Evolutionary conservation across 2,113 vertebrate species (phyloP).

Genomic region (Nibea albiflora): DNA sequence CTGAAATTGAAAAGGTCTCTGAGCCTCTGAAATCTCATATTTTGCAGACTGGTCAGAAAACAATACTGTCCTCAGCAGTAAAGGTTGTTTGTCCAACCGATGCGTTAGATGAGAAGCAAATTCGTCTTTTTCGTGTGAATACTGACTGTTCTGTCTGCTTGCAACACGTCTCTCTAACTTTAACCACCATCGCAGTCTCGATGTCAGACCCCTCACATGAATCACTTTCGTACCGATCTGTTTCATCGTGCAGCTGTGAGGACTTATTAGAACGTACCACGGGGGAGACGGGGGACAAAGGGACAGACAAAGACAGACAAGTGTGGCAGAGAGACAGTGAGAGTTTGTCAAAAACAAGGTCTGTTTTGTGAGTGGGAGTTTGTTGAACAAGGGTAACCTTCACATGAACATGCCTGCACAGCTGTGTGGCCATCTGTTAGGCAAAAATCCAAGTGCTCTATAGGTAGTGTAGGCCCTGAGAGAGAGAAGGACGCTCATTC

Average conservation of each 20-base stretch:
- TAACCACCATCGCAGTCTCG: background rate
- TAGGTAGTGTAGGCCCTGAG: background rate
- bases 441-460: too few species aligned
- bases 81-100: background rate
- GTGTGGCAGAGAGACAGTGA: background rate
- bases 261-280: background rate
- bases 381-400: constrained; percentile 65
- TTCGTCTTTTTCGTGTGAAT: background rate
- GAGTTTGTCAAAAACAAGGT: constrained; percentile 27
- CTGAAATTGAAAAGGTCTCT: background rate
- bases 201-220: too few species aligned
- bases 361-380: constrained; percentile 29
- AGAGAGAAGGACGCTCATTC: constrained; percentile 26
- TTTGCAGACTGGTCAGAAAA: background rate
- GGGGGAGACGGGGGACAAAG: background rate
- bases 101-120: background rate
- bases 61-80: background rate
- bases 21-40: background rate
- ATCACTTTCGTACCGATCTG: background rate
- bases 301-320: background rate
- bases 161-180: background rate
- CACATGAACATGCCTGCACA: constrained; percentile 52
- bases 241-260: background rate
- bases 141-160: background rate
- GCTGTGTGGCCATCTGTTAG: constrained; percentile 63